phyloP scores from a whole-genome alignment of 2,113 vertebrate species.

The Aspiorhynchus laticeps region DNA sequence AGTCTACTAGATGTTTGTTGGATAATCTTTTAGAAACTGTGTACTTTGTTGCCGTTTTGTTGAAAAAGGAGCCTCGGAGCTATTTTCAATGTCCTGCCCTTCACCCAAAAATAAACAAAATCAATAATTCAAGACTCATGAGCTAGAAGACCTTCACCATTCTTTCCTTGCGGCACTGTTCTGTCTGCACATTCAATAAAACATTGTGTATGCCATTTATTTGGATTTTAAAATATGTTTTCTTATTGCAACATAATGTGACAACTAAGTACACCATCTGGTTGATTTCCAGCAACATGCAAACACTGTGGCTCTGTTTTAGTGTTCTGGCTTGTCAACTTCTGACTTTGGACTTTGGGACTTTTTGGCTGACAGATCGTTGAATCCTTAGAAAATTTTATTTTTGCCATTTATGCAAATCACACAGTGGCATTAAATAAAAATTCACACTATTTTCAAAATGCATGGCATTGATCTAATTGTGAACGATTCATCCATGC shows the following conservation, averaged over 20 bases:
- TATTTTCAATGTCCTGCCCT: constrained; percentile 13
- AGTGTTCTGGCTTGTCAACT: not conserved
- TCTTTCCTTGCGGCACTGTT: not conserved
- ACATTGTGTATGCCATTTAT: not conserved
- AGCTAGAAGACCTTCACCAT: constrained; percentile 1
- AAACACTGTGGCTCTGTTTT: not conserved
- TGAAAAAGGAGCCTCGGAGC: constrained; percentile 3
- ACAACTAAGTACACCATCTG: not conserved
- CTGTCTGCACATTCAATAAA: not conserved
- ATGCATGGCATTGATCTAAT: not conserved
- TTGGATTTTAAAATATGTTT: too few relatives aligned
- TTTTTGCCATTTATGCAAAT: not conserved
- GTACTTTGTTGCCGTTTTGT: not conserved
- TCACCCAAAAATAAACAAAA: constrained; percentile 27
- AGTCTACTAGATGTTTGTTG: not conserved
- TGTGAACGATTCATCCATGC: not conserved
- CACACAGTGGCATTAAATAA: not conserved
- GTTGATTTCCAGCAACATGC: not conserved
- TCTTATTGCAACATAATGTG: not conserved
- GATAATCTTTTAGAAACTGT: not conserved
- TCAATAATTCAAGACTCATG: constrained; percentile 12
- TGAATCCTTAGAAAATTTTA: not conserved
- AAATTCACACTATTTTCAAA: not conserved
- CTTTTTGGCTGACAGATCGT: not conserved
- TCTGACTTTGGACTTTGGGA: not conserved